phyloP scores from a whole-genome alignment of 2,113 vertebrate species.

The Otolemur garnettii region DNA sequence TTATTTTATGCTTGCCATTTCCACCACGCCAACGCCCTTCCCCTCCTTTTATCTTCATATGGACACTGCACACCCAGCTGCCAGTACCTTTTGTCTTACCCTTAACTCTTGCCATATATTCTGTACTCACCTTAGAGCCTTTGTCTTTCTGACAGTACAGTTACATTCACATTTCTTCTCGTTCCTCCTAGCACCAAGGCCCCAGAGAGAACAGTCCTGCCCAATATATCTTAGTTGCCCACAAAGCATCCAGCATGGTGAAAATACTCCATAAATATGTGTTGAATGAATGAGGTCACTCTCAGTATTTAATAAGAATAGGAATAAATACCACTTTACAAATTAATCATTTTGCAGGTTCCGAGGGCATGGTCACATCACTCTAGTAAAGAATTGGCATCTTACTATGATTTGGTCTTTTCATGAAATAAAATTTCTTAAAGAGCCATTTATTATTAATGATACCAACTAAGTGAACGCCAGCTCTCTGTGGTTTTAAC shows the following conservation, averaged over 20 bases:
- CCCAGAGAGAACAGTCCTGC: constrained; percentile 61
- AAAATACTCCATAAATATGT: constrained; percentile 62
- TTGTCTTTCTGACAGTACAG: constrained; percentile 53
- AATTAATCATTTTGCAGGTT: constrained; percentile 62
- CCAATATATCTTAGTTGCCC: constrained; percentile 60
- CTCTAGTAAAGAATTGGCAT: neutral
- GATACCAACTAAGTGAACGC: neutral
- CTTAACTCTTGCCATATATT: constrained; percentile 44
- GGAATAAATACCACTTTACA: constrained; percentile 63
- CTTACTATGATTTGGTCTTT: constrained; percentile 51
- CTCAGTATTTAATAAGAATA: constrained; percentile 57
- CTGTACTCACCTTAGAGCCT: neutral
- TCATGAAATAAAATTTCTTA: constrained; percentile 51
- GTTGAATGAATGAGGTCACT: constrained; percentile 74
- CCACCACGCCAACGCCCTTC: neutral
- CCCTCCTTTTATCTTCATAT: neutral
- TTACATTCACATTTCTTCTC: constrained; percentile 53
- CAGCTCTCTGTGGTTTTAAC: neutral
- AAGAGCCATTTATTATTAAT: neutral
- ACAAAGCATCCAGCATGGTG: constrained; percentile 60
- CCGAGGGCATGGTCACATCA: constrained; percentile 4
- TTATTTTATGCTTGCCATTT: neutral
- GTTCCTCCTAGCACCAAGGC: constrained; percentile 41
- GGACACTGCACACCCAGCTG: neutral
- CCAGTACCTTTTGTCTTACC: constrained; percentile 23